Conservation (phyloP, 2,797 vertebrate species). For the Leucoraja ocellata region DNA sequence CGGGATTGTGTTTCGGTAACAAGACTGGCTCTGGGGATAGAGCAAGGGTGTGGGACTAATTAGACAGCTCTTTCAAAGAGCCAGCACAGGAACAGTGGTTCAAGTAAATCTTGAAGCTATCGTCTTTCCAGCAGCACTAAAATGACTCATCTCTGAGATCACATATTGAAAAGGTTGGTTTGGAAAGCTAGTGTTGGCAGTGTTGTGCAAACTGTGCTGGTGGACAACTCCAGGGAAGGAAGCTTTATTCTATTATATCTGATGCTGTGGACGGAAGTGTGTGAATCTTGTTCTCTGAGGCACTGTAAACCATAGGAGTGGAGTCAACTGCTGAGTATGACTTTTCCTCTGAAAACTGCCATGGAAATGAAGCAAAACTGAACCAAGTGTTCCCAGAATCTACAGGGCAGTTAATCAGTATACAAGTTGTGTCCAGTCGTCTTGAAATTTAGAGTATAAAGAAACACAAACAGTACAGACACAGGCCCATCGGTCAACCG, state of each 20-base stretch:
- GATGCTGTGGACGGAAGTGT: too few species aligned
- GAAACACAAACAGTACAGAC: too few species aligned
- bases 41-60: too few species aligned
- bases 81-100: too few species aligned
- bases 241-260: neutral
- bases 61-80: too few species aligned
- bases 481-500: too few species aligned
- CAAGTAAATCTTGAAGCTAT: too few species aligned
- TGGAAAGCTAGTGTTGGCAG: neutral
- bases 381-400: neutral
- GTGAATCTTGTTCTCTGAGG: neutral
- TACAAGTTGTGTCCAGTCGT: neutral
- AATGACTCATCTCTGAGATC: neutral
- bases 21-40: neutral
- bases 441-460: neutral
- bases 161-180: neutral
- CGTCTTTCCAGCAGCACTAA: neutral
- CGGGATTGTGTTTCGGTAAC: neutral
- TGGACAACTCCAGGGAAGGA: neutral
- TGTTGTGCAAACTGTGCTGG: neutral
- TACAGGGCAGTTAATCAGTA: neutral
- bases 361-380: neutral
- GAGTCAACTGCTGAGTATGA: neutral
- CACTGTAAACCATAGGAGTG: too few species aligned
- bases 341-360: neutral